These are phyloP conservation scores for Zoanthus solanderi DNA, from an alignment of 92 coral and sea anemone species.

Conservation along the genomic window DNA sequence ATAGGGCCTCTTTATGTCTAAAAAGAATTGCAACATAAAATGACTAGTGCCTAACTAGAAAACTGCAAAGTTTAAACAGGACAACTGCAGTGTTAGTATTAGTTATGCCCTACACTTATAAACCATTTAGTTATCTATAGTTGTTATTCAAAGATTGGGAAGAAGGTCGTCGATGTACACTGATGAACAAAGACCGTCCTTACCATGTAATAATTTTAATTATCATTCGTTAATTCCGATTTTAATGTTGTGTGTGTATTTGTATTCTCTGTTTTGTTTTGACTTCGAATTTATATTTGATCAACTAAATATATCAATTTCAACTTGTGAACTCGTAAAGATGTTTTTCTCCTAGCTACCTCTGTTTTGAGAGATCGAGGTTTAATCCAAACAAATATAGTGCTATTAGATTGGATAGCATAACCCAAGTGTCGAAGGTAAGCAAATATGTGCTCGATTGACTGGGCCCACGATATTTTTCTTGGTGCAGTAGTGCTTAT, in stretches of 20 bases:
- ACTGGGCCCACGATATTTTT: not conserved
- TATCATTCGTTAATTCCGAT: not conserved
- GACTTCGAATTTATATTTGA: not conserved
- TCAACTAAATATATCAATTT: too few species aligned
- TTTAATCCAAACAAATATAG: conserved; percentile 72
- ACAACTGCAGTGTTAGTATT: too few species aligned
- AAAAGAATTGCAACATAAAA: too few species aligned
- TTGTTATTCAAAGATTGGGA: too few species aligned
- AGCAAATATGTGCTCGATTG: not conserved
- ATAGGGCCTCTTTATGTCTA: too few species aligned
- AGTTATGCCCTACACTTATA: too few species aligned
- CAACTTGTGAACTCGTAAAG: not conserved
- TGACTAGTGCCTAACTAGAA: too few species aligned
- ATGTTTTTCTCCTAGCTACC: conserved; percentile 51
- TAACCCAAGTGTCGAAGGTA: conserved; percentile 80
- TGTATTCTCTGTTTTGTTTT: not conserved
- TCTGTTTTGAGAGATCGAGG: conserved; percentile 88
- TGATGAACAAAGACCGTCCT: conserved; percentile 87
- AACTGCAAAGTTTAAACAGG: too few species aligned
- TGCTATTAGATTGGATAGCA: conserved; percentile 73
- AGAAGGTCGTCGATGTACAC: conserved; percentile 85
- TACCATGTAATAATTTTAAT: conserved; percentile 20
- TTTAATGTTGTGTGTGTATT: not conserved
- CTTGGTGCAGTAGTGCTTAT: not conserved
- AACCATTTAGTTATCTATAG: too few species aligned